These are phyloP conservation scores for Drosophila rubida DNA, from an alignment of 2,888 invertebrate genomes.

Conservation along the genomic window DNA sequence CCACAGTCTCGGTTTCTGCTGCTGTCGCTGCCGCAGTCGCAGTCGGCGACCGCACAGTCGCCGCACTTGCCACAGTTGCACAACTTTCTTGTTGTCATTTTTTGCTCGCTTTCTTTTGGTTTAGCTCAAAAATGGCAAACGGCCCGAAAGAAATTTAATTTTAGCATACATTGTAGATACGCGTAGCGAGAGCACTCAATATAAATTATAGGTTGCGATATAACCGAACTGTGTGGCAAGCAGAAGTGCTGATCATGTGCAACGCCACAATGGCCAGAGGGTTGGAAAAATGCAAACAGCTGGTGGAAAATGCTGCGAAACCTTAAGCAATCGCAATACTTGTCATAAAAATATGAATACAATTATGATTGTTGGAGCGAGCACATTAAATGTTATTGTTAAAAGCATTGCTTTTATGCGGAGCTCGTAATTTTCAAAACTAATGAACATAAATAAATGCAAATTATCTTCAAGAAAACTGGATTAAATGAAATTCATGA, in stretches of 20 bases:
- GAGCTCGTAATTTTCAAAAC: no score
- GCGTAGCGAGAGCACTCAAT: constrained; percentile 28
- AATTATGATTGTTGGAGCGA: not conserved
- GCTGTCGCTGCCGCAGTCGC: constrained; percentile 3
- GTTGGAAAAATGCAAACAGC: constrained; percentile 15
- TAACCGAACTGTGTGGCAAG: not conserved
- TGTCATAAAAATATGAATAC: not conserved
- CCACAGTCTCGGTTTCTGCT: constrained; percentile 17
- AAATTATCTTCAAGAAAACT: no score
- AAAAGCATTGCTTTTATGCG: not conserved
- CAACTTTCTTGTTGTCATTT: constrained; percentile 36
- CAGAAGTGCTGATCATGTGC: constrained; percentile 1
- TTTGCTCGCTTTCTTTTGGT: constrained; percentile 9
- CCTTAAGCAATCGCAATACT: constrained; percentile 4
- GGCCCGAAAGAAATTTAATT: constrained; percentile 50
- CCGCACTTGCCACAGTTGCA: constrained; percentile 47
- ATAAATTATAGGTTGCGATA: constrained; percentile 28
- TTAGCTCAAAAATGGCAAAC: constrained; percentile 50
- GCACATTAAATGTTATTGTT: not conserved
- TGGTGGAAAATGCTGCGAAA: not conserved
- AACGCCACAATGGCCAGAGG: not conserved
- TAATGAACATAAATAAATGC: no score
- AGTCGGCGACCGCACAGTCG: constrained; percentile 21
- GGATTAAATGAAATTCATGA: no score
- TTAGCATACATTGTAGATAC: constrained; percentile 53